Evolutionary conservation across 2,797 vertebrate genomes (phyloP).

Genomic region (Danio choprae): DNA sequence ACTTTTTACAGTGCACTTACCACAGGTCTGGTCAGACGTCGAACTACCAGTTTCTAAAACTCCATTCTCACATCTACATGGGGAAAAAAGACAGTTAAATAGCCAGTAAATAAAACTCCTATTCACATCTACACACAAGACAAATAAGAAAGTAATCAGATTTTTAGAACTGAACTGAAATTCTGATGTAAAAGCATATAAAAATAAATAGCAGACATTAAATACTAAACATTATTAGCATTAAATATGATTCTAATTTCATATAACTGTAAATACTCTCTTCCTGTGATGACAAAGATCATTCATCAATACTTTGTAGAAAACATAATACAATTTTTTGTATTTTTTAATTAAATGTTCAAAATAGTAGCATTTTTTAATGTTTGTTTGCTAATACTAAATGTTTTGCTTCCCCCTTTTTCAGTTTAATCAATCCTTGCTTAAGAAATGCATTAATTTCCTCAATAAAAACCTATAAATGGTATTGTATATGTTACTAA

Average conservation of each 20-base stretch:
- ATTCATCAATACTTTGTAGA: background rate
- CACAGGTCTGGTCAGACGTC: slow-evolving; percentile 67
- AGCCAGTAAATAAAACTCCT: background rate
- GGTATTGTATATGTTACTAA: too few relatives aligned
- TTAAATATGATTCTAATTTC: too few relatives aligned
- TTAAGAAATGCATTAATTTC: background rate
- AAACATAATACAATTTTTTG: too few relatives aligned
- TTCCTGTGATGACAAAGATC: background rate
- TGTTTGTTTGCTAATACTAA: too few relatives aligned
- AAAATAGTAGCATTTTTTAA: background rate
- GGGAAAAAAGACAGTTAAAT: background rate
- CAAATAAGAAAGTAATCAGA: too few relatives aligned
- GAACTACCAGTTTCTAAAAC: slow-evolving; percentile 40
- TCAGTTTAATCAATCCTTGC: background rate
- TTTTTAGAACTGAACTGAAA: background rate
- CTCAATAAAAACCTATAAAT: background rate
- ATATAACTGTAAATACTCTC: too few relatives aligned
- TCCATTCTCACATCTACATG: slow-evolving; percentile 64
- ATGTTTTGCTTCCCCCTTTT: too few relatives aligned
- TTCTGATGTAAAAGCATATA: background rate
- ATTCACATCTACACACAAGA: too few relatives aligned
- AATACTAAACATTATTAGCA: too few relatives aligned
- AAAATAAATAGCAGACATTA: background rate
- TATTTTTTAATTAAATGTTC: background rate
- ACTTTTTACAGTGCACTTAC: slow-evolving; percentile 64